These are phyloP conservation scores for Macrosteles quadrilineatus DNA, from an alignment of 1,140 invertebrate genomes.

Conservation along the genomic window DNA sequence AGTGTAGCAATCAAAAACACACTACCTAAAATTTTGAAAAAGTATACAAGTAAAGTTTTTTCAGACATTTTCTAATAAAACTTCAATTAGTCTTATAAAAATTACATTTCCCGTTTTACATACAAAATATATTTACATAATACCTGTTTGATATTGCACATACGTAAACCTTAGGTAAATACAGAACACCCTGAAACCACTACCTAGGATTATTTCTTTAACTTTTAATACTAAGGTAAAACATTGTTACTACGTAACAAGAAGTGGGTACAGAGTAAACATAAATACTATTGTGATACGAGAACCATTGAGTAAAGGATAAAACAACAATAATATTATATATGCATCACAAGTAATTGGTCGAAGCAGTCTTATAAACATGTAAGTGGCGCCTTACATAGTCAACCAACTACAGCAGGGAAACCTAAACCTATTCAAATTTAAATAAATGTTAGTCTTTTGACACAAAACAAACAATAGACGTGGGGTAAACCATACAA, in stretches of 20 bases:
- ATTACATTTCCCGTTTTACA: conserved; percentile 5
- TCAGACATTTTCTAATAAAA: too few species aligned
- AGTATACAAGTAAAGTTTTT: too few species aligned
- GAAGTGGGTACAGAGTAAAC: neutral
- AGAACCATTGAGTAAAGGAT: neutral
- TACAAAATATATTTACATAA: conserved; percentile 12
- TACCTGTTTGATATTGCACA: conserved; percentile 9
- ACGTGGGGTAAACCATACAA: too few species aligned
- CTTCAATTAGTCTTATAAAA: neutral
- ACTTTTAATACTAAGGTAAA: neutral
- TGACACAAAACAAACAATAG: too few species aligned
- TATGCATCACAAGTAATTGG: neutral
- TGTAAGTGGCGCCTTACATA: neutral
- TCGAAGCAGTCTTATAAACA: conserved; percentile 13
- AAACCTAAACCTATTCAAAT: too few species aligned
- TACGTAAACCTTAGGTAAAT: neutral
- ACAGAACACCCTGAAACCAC: neutral
- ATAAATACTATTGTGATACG: neutral
- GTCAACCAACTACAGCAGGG: too few species aligned
- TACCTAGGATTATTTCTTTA: neutral
- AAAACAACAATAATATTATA: neutral
- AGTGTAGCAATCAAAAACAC: too few species aligned
- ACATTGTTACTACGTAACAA: neutral
- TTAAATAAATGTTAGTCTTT: too few species aligned
- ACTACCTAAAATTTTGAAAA: too few species aligned